Evolutionary conservation across 2,113 vertebrate species (phyloP).

Genomic region (Cyanoderma ruficeps): DNA sequence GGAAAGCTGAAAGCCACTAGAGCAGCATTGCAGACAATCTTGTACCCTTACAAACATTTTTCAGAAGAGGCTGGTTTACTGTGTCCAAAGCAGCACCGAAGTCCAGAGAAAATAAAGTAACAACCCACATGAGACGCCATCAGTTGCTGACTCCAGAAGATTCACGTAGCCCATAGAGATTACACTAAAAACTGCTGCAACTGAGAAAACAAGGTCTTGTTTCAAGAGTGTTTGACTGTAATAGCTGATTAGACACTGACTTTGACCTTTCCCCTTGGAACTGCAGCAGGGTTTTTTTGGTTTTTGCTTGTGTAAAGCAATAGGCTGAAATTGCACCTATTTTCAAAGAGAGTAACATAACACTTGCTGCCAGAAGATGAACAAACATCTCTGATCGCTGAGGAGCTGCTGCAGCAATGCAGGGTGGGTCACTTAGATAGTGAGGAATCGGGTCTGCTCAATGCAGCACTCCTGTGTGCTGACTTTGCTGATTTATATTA

Average conservation of each 20-base stretch:
- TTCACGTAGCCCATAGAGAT: neutral
- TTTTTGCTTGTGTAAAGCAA: conserved; percentile 42
- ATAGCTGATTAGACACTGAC: neutral
- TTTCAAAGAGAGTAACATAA: conserved; percentile 19
- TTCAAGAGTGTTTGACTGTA: neutral
- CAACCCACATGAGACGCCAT: neutral
- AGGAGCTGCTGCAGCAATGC: neutral
- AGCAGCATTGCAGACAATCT: neutral
- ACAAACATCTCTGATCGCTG: neutral
- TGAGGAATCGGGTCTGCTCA: neutral
- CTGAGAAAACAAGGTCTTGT: conserved; percentile 43
- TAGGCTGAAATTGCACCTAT: conserved; percentile 9
- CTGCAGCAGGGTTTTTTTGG: neutral
- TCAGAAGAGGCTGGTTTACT: neutral
- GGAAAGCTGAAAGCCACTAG: neutral
- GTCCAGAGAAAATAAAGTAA: conserved; percentile 31
- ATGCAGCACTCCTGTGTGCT: neutral
- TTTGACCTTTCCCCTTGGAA: conserved; percentile 2
- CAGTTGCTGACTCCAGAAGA: neutral
- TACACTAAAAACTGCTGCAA: conserved; percentile 32
- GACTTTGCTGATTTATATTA: neutral
- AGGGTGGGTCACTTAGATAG: neutral
- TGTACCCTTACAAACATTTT: neutral
- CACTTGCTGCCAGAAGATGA: conserved; percentile 22
- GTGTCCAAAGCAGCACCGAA: neutral